Evolutionary conservation across 2,113 vertebrate genomes (phyloP).

Genomic region (Sardina pilchardus): DNA sequence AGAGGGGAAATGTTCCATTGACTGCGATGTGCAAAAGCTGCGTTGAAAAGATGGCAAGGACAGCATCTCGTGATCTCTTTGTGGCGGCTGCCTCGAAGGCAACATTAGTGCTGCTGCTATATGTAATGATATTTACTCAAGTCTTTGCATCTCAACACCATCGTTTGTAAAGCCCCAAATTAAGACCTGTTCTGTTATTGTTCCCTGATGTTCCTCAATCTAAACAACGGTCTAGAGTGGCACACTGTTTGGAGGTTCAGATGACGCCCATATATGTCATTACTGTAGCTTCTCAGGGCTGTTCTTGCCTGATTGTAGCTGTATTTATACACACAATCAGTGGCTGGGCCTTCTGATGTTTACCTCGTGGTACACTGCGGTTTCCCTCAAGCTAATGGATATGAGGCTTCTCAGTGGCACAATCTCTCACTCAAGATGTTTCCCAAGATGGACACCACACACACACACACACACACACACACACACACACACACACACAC

Average conservation of each 20-base stretch:
- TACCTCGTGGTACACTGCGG: background rate
- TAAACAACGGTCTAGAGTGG: background rate
- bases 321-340: constrained; percentile 12
- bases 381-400: background rate
- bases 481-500: background rate
- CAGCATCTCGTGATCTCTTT: background rate
- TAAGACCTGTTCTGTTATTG: background rate
- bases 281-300: background rate
- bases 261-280: background rate
- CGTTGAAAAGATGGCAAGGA: background rate
- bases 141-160: background rate
- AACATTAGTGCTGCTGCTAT: background rate
- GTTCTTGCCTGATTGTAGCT: background rate
- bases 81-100: background rate
- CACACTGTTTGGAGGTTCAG: background rate
- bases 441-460: background rate
- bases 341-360: background rate
- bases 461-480: background rate
- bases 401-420: background rate
- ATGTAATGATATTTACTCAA: background rate
- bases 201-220: background rate
- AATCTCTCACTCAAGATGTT: background rate
- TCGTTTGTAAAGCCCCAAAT: background rate
- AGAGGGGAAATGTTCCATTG: background rate
- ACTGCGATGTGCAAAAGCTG: background rate